phyloP scores from a whole-genome alignment of 2,888 invertebrate genomes.

The Pristionchus entomophagus region DNA sequence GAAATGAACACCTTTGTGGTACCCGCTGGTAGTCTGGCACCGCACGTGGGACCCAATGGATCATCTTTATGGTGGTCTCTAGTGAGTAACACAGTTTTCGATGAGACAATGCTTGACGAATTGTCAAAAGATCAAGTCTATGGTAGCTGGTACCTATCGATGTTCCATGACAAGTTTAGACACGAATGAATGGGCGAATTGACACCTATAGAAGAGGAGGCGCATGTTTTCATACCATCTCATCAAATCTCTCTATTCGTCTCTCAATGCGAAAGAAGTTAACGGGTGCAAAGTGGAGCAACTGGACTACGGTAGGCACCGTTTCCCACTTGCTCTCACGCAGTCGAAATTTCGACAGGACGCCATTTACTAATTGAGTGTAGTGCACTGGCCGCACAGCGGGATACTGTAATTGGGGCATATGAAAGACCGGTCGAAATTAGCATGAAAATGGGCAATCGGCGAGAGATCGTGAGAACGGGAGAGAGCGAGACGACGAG shows the following conservation, averaged over 20 bases:
- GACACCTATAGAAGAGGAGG: constrained; percentile 17
- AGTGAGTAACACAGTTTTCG: too few species aligned
- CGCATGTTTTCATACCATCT: constrained; percentile 26
- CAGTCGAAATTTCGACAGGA: constrained; percentile 10
- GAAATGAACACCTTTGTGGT: not conserved
- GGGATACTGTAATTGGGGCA: constrained; percentile 41
- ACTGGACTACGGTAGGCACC: constrained; percentile 14
- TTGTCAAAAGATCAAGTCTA: not conserved
- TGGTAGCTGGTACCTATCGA: not conserved
- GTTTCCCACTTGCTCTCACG: not conserved
- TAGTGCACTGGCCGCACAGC: constrained; percentile 18
- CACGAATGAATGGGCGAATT: not conserved
- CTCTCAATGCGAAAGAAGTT: constrained; percentile 29
- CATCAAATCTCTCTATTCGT: constrained; percentile 29
- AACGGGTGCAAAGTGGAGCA: constrained; percentile 10
- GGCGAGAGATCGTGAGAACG: constrained; percentile 6
- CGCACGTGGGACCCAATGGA: not conserved
- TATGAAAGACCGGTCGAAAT: constrained; percentile 41
- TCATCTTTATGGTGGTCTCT: too few species aligned
- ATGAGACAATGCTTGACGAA: too few species aligned
- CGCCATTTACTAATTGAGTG: constrained; percentile 36
- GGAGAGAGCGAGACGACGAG: constrained; percentile 26
- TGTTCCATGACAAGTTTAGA: not conserved
- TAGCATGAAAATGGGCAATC: constrained; percentile 39
- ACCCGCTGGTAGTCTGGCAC: not conserved